Base-by-base conservation (phyloP, 2,888 invertebrate genomes). In the Vannuccia rotundouncinata region DNA sequence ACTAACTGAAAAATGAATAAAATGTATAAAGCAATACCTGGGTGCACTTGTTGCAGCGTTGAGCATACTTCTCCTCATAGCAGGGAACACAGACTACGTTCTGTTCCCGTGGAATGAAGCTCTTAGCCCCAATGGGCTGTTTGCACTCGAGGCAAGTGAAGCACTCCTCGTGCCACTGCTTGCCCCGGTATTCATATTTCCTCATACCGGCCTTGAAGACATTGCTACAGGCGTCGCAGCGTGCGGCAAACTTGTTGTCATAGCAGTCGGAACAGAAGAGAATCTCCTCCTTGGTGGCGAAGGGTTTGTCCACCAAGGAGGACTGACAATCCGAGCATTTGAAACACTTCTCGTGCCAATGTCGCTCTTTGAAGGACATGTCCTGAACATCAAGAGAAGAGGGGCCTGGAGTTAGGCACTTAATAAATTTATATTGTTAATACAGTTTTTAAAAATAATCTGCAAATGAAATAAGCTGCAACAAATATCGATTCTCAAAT, bases 101-200 rank as follows among this genome's bases (percentile, higher is more conserved):
- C 89, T 96, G 95, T 88, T 98, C 97, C 84, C 95, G 92, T 79
- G 97, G 97, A 90, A 97, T 96, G 90, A 97, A 97, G 89, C 94
- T 94, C 91, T 95, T 95, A 85, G 96, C 96, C 84, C 97, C 97
- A 88, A 99, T 99, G 83, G 95, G 92, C 83, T 93, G 93, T 84
- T 94, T 94, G 91, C 99, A 99, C 82, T 95, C 94, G 85, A 94
- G 93, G 90, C 99, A 99, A 89, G 94, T 94, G 93, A 99, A 99
- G 88, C 99, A 99, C 89, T 97, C 95, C 91, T 99, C 99, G 90
- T 99, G 99, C 98, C 98, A 99, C 90, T 99, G 98, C 87, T 98
- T 92, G 81, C 98, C 98, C 91, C 98, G 98, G 92, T 99, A 99
- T 90, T 99, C 99, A 96, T 99, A 98, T 91, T 99, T 99, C 92